Conservation (phyloP, 2,113 vertebrate species). For the Oplegnathus fasciatus region DNA sequence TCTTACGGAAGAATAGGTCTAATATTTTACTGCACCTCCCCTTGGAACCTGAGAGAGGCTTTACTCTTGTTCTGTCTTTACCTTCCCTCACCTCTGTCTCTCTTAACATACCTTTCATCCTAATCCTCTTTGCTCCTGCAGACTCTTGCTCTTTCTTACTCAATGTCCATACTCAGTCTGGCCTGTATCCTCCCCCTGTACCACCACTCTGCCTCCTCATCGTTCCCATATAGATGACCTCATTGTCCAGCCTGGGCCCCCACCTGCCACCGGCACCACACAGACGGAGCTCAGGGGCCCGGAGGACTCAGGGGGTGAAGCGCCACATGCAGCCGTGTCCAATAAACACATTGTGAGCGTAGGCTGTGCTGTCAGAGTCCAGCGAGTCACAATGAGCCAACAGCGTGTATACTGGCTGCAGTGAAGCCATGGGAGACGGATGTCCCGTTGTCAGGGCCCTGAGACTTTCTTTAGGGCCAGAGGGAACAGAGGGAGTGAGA, state of each 20-base stretch:
- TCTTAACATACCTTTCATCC: constrained; percentile 11
- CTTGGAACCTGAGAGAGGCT: neutral
- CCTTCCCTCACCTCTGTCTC: neutral
- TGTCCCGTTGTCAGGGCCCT: constrained; percentile 46
- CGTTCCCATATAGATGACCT: constrained; percentile 55
- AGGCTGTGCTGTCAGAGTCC: constrained; percentile 71
- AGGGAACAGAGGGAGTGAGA: neutral
- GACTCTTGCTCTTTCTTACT: constrained; percentile 7
- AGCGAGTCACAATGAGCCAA: constrained; percentile 69
- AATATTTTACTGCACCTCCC: neutral
- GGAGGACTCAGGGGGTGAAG: neutral
- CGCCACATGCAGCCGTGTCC: constrained; percentile 57
- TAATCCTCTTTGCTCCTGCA: constrained; percentile 35
- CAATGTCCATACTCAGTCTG: neutral
- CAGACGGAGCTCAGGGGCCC: constrained; percentile 49
- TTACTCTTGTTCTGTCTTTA: constrained; percentile 9
- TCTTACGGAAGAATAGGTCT: neutral
- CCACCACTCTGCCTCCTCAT: constrained; percentile 15
- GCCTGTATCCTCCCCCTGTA: neutral
- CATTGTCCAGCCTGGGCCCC: constrained; percentile 36
- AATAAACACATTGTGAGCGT: constrained; percentile 76
- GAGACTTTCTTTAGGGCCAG: constrained; percentile 31
- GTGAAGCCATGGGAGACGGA: constrained; percentile 38
- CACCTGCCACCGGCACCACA: constrained; percentile 48
- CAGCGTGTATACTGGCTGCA: constrained; percentile 50